Evolutionary conservation across 2,888 invertebrate genomes (phyloP), one percentile per base, ranked within the genome.

Genomic region (Ecliptopera silaceata): DNA sequence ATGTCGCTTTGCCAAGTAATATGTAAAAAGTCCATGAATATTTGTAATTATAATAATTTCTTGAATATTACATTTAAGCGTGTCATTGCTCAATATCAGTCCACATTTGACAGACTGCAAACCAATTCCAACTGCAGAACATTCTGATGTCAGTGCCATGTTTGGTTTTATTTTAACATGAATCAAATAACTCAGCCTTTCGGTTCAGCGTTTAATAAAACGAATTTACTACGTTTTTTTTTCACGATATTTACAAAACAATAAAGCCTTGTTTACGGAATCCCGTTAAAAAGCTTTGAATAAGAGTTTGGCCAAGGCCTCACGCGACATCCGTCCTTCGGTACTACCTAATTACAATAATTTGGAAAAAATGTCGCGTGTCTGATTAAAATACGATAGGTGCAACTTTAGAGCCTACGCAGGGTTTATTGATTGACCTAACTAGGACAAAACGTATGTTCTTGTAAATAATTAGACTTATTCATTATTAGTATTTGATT

Each of bases 341-440:
- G 56, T 55, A 52, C 49, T 20, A 29, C 46, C 52, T 61, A 64
- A 66, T 66, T 64, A 66, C 46, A 55, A 64, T 64, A 57, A 64
- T 64, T 66, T 57, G 38, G 48, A 52, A 51, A 61, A 65, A 65
- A 54, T 58, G 60, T 65, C 59, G 63, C 65, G 65, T 60, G 60
- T 29, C 36, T 26, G 45, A 52, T 39, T 20, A 36, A 11, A 47
- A 34, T 34, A 13, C 39, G 39, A 59, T 50, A 51, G 48, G 53
- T 53, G 53, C 47, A 17, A 39, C 38, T 34, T 52, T 34, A 53
- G 42, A 42, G 36, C 20, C 41, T 31, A 20, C 39, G 26, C 51
- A 43, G 51, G 56, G 46, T 46, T 45, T 56, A 45, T 56, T 56
- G 55, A 44, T 49, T 56, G 6, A 5, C 3, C 11, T 17, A 31